Evolutionary conservation across 2,888 invertebrate species (phyloP).

Genomic region (Digitonthophagus gazella): DNA sequence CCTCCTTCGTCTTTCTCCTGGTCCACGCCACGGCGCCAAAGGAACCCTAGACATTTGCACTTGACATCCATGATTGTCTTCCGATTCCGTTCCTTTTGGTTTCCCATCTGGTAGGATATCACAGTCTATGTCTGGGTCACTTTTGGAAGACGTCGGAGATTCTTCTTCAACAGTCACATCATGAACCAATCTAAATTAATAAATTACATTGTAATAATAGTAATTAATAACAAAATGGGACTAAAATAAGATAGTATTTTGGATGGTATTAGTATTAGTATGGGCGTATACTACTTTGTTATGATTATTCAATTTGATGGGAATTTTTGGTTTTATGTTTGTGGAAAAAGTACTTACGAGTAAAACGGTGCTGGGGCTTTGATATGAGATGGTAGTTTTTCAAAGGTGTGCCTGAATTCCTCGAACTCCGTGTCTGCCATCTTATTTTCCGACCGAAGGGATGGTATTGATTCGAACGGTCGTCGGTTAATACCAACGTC

Average conservation of each 20-base stretch:
- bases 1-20: conserved; percentile 67
- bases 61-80: conserved; percentile 16
- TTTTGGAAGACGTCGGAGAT: conserved; percentile 75
- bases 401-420: conserved; percentile 85
- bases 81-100: conserved; percentile 25
- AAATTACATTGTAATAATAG: conserved; percentile 1
- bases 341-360: conserved; percentile 73
- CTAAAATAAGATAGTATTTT: too few species aligned
- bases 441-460: conserved; percentile 50
- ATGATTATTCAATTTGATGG: background rate
- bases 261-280: background rate
- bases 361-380: conserved; percentile 81
- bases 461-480: conserved; percentile 28
- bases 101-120: conserved; percentile 42
- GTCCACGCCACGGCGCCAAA: conserved; percentile 36
- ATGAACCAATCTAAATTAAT: conserved; percentile 69
- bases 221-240: too few species aligned
- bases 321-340: too few species aligned
- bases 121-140: conserved; percentile 62
- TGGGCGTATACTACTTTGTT: background rate
- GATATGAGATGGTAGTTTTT: conserved; percentile 74
- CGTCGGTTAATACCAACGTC: conserved; percentile 27
- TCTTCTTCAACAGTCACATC: conserved; percentile 80
- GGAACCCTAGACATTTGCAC: conserved; percentile 21
- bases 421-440: conserved; percentile 95